These are phyloP conservation scores for Lagodon rhomboides DNA, from an alignment of 2,797 vertebrate species.

Conservation along the genomic window DNA sequence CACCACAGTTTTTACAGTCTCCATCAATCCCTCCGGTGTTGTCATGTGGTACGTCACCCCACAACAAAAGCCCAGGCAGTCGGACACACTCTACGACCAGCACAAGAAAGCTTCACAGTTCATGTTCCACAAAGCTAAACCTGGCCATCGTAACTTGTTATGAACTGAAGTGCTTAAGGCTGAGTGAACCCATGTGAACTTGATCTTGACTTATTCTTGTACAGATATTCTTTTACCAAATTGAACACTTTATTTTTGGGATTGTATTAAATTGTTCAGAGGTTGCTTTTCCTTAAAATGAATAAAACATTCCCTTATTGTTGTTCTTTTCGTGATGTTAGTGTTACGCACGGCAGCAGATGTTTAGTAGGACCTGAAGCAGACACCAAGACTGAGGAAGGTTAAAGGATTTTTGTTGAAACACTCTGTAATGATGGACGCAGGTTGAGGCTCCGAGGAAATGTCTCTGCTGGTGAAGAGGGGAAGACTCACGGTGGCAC, in stretches of 20 bases:
- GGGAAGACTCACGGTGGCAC: no score
- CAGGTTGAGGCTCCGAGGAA: no score
- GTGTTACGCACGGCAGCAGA: no score
- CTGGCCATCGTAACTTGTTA: background rate
- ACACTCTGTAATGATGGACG: no score
- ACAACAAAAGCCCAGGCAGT: background rate
- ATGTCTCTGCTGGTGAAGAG: no score
- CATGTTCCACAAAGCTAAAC: background rate
- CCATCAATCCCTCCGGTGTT: constrained; percentile 88
- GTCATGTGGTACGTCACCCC: constrained; percentile 89
- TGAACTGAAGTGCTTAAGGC: background rate
- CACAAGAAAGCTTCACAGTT: background rate
- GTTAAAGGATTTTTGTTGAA: no score
- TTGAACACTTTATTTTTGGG: background rate
- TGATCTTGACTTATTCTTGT: background rate
- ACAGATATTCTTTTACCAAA: background rate
- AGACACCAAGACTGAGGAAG: no score
- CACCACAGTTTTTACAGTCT: constrained; percentile 79
- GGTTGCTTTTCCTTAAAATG: background rate
- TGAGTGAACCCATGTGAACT: background rate
- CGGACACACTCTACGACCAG: background rate
- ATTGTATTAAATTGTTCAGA: background rate
- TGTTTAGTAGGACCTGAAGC: no score
- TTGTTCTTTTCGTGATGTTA: background rate
- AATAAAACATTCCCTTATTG: background rate